Base-by-base conservation (phyloP, 2,888 invertebrate genomes). In the Drosophila emarginata region DNA sequence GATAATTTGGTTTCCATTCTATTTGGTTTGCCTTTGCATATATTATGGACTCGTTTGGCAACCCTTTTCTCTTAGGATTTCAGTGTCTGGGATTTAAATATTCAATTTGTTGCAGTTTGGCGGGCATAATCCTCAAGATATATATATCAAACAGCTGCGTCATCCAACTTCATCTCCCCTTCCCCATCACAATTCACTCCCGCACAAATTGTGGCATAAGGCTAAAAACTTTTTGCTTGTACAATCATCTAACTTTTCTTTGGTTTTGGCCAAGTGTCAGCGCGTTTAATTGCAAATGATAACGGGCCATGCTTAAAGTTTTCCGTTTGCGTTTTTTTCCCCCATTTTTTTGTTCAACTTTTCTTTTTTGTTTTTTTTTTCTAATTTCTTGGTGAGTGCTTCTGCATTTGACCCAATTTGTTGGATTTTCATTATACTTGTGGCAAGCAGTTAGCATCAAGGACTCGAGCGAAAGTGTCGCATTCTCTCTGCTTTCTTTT, bases 201-300 rank as follows among this genome's bases (percentile, higher is more conserved):
- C 61, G 53, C 59, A 52, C 68, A 79, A 78, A 75, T 79, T 79
- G 50, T 51, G 26, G 51, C 28, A 21, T 12, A 53, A 51, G 9
- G n/a, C 11, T 45, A 15, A 40, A 79, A 79, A 82, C 68, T 82
- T 76, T 79, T 69, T 37, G 62, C 64, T 65, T 51, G 23, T 40
- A 36, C 18, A 66, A 56, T 77, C 61, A 52, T 40, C 52, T 21
- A 54, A 54, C 64, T 66, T 39, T 63, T 5, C 39, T 39, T 15
- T 51, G 32, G 37, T 11, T 45, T 14, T 45, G 65, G 56, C 67
- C 71, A 80, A 80, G 81, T 81, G 83, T 81, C 85, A 82, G 82
- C 78, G 82, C 78, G 65, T 75, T 85, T 82, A 82, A 82, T 85
- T 82, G 85, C 78, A 58, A 80, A 76, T 82, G 85, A 82, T 82